These are phyloP conservation scores for Anastrepha ludens DNA, from an alignment of 1,140 invertebrate species.

Conservation along the genomic window DNA sequence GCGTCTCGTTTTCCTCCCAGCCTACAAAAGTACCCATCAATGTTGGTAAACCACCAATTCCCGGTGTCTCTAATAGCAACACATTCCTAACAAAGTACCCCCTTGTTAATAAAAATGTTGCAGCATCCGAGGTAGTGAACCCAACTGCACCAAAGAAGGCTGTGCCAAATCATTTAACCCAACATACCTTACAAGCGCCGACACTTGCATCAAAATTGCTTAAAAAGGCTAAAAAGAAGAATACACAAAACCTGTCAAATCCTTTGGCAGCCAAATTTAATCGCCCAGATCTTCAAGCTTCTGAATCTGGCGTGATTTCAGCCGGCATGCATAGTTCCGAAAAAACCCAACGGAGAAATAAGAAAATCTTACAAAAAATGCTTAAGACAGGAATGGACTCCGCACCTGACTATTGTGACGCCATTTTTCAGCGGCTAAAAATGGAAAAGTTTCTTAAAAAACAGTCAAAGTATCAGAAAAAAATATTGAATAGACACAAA, in stretches of 20 bases:
- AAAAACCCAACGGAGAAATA: slow-evolving; percentile 63
- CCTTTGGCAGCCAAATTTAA: background rate
- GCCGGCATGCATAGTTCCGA: slow-evolving; percentile 66
- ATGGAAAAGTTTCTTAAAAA: slow-evolving; percentile 66
- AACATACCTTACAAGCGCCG: background rate
- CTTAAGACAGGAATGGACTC: slow-evolving; percentile 57
- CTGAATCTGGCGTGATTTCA: background rate
- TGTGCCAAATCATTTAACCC: background rate
- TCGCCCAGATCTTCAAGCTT: background rate
- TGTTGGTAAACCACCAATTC: background rate
- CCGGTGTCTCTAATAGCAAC: background rate
- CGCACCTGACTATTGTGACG: background rate
- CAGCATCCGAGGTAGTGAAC: background rate
- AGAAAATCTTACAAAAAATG: slow-evolving; percentile 66
- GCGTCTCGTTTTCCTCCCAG: background rate
- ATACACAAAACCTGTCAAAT: background rate
- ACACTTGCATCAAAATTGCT: slow-evolving; percentile 46
- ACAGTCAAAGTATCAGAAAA: slow-evolving; percentile 65
- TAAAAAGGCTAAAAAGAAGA: slow-evolving; percentile 56
- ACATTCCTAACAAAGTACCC: background rate
- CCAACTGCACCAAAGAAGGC: background rate
- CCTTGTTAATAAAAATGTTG: background rate
- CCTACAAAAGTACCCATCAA: background rate
- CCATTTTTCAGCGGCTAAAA: slow-evolving; percentile 56
- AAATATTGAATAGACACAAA: slow-evolving; percentile 53